phyloP scores from a whole-genome alignment of 30 jellyfish, hydroid and myxozoan species.

The Cassiopea xamachana region DNA sequence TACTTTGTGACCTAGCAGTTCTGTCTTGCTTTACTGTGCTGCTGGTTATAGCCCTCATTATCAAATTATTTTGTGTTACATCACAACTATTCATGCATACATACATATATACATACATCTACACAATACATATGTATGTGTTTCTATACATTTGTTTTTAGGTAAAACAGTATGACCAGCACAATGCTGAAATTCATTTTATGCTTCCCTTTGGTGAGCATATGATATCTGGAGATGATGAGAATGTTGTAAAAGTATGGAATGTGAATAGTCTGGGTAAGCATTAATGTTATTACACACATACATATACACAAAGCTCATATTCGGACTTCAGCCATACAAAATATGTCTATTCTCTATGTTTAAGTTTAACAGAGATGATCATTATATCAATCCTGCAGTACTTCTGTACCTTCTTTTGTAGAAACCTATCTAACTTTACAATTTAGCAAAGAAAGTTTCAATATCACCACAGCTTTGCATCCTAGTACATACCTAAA shows the following conservation, averaged over 20 bases:
- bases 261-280: constrained; percentile 72
- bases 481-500: constrained; percentile 95
- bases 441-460: constrained; percentile 58
- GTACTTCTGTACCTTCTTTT: constrained; percentile 1
- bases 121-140: too few species aligned
- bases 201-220: constrained; percentile 81
- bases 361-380: too few species aligned
- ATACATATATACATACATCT: too few species aligned
- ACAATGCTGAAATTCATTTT: constrained; percentile 41
- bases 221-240: constrained; percentile 76
- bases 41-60: too few species aligned
- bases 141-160: background rate
- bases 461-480: constrained; percentile 80
- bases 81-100: too few species aligned
- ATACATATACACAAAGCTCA: constrained; percentile 15
- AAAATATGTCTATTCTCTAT: too few species aligned
- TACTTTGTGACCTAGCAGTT: too few species aligned
- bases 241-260: constrained; percentile 75
- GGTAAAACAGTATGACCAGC: constrained; percentile 67
- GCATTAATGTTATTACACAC: constrained; percentile 6
- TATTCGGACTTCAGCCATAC: too few species aligned
- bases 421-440: constrained; percentile 79
- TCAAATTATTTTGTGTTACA: too few species aligned
- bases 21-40: too few species aligned
- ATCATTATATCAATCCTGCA: too few species aligned